Evolutionary conservation across 2,797 vertebrate genomes (phyloP).

Genomic region (Amniataba percoides): DNA sequence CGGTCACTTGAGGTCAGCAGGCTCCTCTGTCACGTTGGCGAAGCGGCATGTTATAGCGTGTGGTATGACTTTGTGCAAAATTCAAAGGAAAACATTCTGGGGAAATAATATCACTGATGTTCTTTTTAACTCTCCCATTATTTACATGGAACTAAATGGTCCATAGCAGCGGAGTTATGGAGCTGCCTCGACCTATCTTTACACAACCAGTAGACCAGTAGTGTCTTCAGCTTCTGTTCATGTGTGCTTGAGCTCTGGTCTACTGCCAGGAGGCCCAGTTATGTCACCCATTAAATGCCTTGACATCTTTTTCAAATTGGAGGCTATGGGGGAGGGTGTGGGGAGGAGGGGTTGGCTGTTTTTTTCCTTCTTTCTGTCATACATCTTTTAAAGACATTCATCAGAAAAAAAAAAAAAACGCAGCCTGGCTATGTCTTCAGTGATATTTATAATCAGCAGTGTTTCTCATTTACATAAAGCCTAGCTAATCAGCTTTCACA

Average conservation of each 20-base stretch:
- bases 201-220: slow-evolving; percentile 30
- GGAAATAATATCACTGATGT: slow-evolving; percentile 4
- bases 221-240: slow-evolving; percentile 61
- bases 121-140: slow-evolving; percentile 7
- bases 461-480: slow-evolving; percentile 82
- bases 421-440: slow-evolving; percentile 40
- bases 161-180: not conserved
- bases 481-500: slow-evolving; percentile 79
- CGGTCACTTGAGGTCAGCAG: slow-evolving; percentile 41
- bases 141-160: slow-evolving; percentile 25
- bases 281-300: slow-evolving; percentile 80
- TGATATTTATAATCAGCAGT: slow-evolving; percentile 71
- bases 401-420: slow-evolving; percentile 56
- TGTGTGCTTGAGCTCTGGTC: slow-evolving; percentile 68
- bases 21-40: slow-evolving; percentile 16
- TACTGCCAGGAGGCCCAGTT: slow-evolving; percentile 74
- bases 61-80: slow-evolving; percentile 14
- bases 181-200: slow-evolving; percentile 4
- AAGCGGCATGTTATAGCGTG: not conserved
- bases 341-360: not conserved
- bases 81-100: slow-evolving; percentile 29
- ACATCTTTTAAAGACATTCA: slow-evolving; percentile 61
- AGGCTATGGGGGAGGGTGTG: not conserved
- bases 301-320: slow-evolving; percentile 77
- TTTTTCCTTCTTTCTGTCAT: slow-evolving; percentile 39